Percentiles rank a stretch among this genome's conserved stretches.
Evolutionary conservation across 2,113 vertebrate species (phyloP).

Genomic region (Syngnathus scovelli): DNA sequence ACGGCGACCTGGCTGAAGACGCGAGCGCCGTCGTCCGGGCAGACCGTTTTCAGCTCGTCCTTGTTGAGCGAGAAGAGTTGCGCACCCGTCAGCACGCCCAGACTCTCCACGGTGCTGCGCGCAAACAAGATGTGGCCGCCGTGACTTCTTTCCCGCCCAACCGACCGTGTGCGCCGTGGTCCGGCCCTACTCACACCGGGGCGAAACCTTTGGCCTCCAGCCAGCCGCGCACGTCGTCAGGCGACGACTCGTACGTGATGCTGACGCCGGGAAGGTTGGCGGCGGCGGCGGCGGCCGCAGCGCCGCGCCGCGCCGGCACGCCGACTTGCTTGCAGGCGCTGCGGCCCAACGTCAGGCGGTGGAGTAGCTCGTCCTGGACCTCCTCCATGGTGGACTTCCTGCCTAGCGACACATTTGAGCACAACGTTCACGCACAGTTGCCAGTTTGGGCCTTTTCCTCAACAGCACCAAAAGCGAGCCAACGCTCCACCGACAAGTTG

Average conservation of each 20-base stretch:
- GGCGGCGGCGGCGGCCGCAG: background rate
- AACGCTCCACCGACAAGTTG: too few species aligned
- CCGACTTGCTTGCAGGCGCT: constrained; percentile 85
- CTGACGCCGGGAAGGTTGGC: constrained; percentile 53
- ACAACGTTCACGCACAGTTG: background rate
- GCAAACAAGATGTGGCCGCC: too few species aligned
- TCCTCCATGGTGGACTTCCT: constrained; percentile 98
- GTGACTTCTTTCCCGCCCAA: too few species aligned
- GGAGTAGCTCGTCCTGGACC: constrained; percentile 90
- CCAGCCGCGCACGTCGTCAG: constrained; percentile 83
- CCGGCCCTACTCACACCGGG: constrained; percentile 76
- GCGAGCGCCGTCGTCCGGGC: constrained; percentile 84
- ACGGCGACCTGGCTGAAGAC: constrained; percentile 93
- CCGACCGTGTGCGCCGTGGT: too few species aligned
- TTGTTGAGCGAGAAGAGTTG: constrained; percentile 98
- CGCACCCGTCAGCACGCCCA: constrained; percentile 89
- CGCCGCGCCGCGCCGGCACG: constrained; percentile 65
- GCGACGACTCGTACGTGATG: constrained; percentile 82
- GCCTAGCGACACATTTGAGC: constrained; percentile 55
- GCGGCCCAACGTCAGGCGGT: constrained; percentile 87
- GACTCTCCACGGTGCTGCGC: constrained; percentile 84
- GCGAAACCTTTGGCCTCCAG: constrained; percentile 90
- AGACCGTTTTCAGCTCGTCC: constrained; percentile 90
- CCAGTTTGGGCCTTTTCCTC: too few species aligned
- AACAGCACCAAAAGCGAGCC: too few species aligned